phyloP scores from a whole-genome alignment of 2,113 vertebrate genomes.

The Atherinomorus stipes region DNA sequence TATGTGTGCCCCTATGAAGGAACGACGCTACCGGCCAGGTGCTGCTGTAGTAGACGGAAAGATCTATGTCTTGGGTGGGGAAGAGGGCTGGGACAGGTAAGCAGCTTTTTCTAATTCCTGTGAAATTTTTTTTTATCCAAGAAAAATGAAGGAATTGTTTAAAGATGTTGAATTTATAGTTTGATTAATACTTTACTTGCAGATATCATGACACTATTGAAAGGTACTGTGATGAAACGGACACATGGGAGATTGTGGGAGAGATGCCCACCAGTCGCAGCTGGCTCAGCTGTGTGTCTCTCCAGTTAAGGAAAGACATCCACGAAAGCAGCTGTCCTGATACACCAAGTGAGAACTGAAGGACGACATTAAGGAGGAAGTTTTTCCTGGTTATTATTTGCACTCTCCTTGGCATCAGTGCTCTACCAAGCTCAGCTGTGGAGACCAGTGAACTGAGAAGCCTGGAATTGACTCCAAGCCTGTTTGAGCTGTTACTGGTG shows the following conservation, averaged over 20 bases:
- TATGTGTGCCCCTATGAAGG: slow-evolving; percentile 87
- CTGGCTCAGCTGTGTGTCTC: slow-evolving; percentile 86
- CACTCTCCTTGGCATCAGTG: background rate
- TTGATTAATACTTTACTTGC: slow-evolving; percentile 10
- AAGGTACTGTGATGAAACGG: slow-evolving; percentile 81
- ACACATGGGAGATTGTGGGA: slow-evolving; percentile 84
- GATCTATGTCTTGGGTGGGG: slow-evolving; percentile 86
- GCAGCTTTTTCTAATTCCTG: background rate
- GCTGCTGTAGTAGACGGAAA: slow-evolving; percentile 85
- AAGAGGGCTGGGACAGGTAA: slow-evolving; percentile 86
- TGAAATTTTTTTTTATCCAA: background rate
- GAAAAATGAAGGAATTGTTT: background rate
- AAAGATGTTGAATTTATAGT: background rate
- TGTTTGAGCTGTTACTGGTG: slow-evolving; percentile 28
- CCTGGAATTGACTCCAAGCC: slow-evolving; percentile 8
- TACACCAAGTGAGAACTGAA: slow-evolving; percentile 67
- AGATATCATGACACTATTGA: slow-evolving; percentile 88
- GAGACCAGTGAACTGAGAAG: slow-evolving; percentile 8
- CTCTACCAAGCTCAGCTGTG: slow-evolving; percentile 32
- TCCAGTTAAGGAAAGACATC: slow-evolving; percentile 81
- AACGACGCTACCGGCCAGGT: slow-evolving; percentile 84
- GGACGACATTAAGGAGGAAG: background rate
- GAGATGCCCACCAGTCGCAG: slow-evolving; percentile 87
- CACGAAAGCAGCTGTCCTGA: slow-evolving; percentile 47
- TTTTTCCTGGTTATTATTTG: slow-evolving; percentile 1